phyloP scores from a whole-genome alignment of 2,113 vertebrate species.

The Poecile atricapillus region DNA sequence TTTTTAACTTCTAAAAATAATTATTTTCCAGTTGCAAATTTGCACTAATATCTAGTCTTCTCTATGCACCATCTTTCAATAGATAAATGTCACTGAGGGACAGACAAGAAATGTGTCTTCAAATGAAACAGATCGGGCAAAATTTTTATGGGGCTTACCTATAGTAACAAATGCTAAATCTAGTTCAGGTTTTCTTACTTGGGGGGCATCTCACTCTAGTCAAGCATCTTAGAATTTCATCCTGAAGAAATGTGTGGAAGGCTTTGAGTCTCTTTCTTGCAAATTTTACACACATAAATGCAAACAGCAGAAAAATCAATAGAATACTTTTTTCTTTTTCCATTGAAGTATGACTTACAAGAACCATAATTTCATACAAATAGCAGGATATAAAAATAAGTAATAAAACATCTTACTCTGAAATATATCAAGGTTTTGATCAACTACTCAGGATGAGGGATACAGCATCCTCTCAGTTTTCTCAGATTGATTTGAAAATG shows the following conservation, averaged over 20 bases:
- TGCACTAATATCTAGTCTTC: background rate
- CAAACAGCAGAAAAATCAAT: background rate
- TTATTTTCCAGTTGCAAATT: background rate
- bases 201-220: background rate
- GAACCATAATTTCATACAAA: background rate
- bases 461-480: background rate
- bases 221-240: background rate
- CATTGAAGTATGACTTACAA: background rate
- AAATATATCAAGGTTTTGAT: background rate
- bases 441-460: background rate
- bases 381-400: background rate
- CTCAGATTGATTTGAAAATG: background rate
- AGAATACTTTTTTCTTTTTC: background rate
- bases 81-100: background rate
- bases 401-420: background rate
- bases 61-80: background rate
- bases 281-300: background rate
- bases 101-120: background rate
- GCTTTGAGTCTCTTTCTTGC: background rate
- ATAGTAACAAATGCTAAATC: background rate
- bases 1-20: background rate
- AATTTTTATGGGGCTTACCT: background rate
- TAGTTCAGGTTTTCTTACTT: background rate
- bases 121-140: background rate
- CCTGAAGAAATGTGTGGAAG: background rate